These are phyloP conservation scores for Euplagia quadripunctaria DNA, from an alignment of 2,888 invertebrate genomes.

Conservation along the genomic window DNA sequence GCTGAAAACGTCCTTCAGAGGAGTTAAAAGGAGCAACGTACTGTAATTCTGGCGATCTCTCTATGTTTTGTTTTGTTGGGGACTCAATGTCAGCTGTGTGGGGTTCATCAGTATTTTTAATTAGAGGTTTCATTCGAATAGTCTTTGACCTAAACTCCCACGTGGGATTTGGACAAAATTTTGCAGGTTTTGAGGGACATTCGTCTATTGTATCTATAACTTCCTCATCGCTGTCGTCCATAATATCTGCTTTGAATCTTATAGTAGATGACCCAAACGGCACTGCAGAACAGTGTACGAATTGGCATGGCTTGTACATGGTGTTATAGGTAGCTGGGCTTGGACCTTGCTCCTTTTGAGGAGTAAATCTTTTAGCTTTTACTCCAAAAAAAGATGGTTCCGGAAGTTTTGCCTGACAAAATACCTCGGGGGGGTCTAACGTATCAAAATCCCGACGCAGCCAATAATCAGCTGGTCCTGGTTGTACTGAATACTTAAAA, in stretches of 20 bases:
- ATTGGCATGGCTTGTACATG: constrained; percentile 50
- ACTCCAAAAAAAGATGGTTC: constrained; percentile 68
- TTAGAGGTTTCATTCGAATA: constrained; percentile 65
- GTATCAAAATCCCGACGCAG: constrained; percentile 72
- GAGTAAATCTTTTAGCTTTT: constrained; percentile 69
- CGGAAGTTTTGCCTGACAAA: constrained; percentile 65
- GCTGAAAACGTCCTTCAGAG: constrained; percentile 72
- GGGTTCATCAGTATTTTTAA: constrained; percentile 59
- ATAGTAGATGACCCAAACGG: constrained; percentile 68
- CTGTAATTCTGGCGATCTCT: constrained; percentile 57
- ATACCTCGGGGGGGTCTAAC: constrained; percentile 45
- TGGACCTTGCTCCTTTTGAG: constrained; percentile 62
- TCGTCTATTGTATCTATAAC: constrained; percentile 33
- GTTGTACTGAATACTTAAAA: constrained; percentile 50
- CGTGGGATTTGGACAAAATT: constrained; percentile 54
- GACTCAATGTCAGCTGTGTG: constrained; percentile 65
- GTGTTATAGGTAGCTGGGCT: constrained; percentile 71
- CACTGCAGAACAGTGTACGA: constrained; percentile 60
- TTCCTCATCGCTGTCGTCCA: constrained; percentile 51
- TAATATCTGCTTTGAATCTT: constrained; percentile 64
- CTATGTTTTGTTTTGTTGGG: constrained; percentile 32
- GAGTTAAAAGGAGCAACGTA: constrained; percentile 68
- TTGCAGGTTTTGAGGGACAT: constrained; percentile 15
- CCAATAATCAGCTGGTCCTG: constrained; percentile 72
- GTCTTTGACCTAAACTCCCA: constrained; percentile 77